These are phyloP conservation scores for Acrocephalus arundinaceus DNA, from an alignment of 2,113 vertebrate genomes.

Conservation along the genomic window DNA sequence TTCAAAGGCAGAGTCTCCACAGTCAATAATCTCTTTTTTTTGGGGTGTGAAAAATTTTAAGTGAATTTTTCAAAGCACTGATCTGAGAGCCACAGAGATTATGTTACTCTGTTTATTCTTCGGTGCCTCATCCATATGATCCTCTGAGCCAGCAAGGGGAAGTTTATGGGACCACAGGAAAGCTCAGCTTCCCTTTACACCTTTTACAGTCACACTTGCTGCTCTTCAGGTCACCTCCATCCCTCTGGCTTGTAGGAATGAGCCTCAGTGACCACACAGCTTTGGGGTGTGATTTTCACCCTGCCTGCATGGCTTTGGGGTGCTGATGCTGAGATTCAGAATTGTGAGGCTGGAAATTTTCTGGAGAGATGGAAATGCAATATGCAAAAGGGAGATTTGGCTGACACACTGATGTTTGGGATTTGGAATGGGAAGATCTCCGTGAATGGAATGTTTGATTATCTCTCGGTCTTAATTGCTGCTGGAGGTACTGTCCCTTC, in stretches of 20 bases:
- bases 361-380: neutral
- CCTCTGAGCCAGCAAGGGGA: neutral
- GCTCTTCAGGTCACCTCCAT: neutral
- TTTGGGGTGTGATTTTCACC: neutral
- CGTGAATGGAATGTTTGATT: neutral
- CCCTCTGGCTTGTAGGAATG: neutral
- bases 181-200: neutral
- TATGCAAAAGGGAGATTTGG: neutral
- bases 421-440: neutral
- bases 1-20: slow-evolving; percentile 36
- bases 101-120: neutral
- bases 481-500: neutral
- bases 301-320: neutral
- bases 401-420: neutral
- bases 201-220: neutral
- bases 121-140: neutral
- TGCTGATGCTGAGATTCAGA: neutral
- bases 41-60: neutral
- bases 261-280: neutral
- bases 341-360: fast-evolving
- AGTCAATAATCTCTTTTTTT: neutral
- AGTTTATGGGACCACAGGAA: neutral
- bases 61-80: slow-evolving; percentile 6
- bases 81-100: neutral
- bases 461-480: neutral